A percentile compares a stretch with the other conserved stretches of the same genome.
These are phyloP conservation scores for Homarus americanus DNA, from an alignment of 1,140 invertebrate genomes.

Conservation along the genomic window DNA sequence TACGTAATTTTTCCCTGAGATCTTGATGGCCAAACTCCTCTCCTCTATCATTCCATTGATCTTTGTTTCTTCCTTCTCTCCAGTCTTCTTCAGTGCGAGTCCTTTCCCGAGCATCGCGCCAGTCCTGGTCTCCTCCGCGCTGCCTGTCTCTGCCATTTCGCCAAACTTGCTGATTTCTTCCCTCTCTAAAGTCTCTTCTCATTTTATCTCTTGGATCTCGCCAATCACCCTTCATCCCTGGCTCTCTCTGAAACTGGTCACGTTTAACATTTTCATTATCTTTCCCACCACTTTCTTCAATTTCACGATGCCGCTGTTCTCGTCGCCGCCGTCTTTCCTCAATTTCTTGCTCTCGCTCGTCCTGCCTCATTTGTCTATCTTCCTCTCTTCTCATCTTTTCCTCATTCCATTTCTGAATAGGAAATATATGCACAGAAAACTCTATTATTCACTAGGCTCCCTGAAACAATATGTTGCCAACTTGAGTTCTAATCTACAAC, in stretches of 20 bases:
- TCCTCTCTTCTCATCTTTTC: conserved; percentile 82
- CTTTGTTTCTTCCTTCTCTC: conserved; percentile 25
- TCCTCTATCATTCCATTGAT: not conserved
- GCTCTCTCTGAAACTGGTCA: not conserved
- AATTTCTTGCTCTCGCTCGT: conserved; percentile 74
- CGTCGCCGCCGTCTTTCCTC: conserved; percentile 71
- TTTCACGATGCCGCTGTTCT: conserved; percentile 64
- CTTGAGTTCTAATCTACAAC: no score
- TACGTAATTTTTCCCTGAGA: conserved; percentile 39
- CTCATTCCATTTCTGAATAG: conserved; percentile 81
- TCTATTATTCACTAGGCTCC: no score
- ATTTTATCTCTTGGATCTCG: conserved; percentile 19
- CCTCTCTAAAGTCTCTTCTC: conserved; percentile 16
- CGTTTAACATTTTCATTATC: not conserved
- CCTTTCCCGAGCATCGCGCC: conserved; percentile 39
- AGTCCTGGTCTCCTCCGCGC: conserved; percentile 26
- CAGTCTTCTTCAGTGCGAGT: conserved; percentile 35
- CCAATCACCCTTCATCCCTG: conserved; percentile 24
- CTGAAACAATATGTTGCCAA: no score
- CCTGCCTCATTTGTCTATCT: conserved; percentile 81
- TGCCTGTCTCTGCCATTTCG: conserved; percentile 28
- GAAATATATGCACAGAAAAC: no score
- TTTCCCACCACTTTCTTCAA: conserved; percentile 22
- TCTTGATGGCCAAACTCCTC: not conserved
- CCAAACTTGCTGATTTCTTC: conserved; percentile 30